These are phyloP conservation scores for Onychomys arenicola DNA, from an alignment of 2,797 vertebrate genomes.

Conservation along the genomic window DNA sequence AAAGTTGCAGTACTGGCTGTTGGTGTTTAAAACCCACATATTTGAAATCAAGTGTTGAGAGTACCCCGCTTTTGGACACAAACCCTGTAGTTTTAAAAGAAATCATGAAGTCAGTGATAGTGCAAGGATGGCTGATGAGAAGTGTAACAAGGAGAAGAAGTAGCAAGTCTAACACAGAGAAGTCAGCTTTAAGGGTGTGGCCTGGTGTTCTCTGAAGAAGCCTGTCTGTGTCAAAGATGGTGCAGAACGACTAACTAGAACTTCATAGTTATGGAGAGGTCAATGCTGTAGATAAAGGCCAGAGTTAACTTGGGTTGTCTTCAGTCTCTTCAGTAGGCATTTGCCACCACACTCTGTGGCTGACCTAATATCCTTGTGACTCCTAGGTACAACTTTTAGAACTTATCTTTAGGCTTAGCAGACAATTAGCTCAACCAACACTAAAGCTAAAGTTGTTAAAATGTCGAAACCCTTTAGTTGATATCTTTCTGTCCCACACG, in stretches of 20 bases:
- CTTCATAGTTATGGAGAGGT: background rate
- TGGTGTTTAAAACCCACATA: background rate
- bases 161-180: background rate
- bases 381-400: background rate
- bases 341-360: background rate
- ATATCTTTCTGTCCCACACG: no score
- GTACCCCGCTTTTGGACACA: background rate
- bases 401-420: background rate
- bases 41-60: background rate
- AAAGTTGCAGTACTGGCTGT: background rate
- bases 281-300: background rate
- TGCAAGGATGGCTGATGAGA: background rate
- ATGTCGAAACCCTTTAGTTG: background rate
- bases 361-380: background rate
- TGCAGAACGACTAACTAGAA: background rate
- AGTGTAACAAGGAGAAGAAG: background rate
- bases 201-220: background rate
- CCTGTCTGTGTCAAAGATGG: background rate
- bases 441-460: background rate
- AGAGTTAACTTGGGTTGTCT: background rate
- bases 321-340: background rate
- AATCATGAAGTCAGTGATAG: background rate
- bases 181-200: background rate
- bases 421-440: background rate
- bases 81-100: conserved; percentile 23